Evolutionary conservation across 1,140 invertebrate genomes (phyloP).

Genomic region (Agraylea sexmaculata): DNA sequence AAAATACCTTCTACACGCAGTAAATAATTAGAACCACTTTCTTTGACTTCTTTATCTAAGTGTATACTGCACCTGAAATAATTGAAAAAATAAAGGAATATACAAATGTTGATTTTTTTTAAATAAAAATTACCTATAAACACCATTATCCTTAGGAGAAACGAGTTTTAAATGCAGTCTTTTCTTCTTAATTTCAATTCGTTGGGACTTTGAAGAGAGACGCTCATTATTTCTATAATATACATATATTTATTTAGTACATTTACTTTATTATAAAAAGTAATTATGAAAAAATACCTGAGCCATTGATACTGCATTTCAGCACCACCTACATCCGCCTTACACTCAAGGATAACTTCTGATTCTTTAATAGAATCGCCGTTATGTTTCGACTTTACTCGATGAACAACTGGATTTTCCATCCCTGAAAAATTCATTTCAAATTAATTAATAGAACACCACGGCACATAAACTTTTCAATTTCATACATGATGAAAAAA

Average conservation of each 20-base stretch:
- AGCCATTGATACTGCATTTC: conserved; percentile 20
- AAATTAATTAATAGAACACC: too few relatives aligned
- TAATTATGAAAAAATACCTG: conserved; percentile 11
- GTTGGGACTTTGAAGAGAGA: conserved; percentile 3
- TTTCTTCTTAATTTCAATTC: conserved; percentile 16
- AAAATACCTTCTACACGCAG: conserved; percentile 15
- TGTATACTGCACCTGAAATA: conserved; percentile 17
- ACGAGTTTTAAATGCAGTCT: conserved; percentile 12
- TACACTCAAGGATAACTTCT: conserved; percentile 13
- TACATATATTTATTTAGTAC: conserved; percentile 4
- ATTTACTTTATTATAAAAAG: neutral
- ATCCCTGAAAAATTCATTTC: conserved; percentile 13
- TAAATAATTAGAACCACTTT: conserved; percentile 10
- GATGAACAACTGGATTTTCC: conserved; percentile 10
- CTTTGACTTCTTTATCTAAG: conserved; percentile 14
- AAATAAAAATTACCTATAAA: conserved; percentile 20
- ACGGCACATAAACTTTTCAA: too few relatives aligned
- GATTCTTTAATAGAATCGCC: conserved; percentile 7
- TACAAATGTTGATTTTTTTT: neutral
- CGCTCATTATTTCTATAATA: conserved; percentile 14
- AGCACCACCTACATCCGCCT: conserved; percentile 13
- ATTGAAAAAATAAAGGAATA: conserved; percentile 3
- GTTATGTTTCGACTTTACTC: conserved; percentile 11
- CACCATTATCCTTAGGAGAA: conserved; percentile 14
- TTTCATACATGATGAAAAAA: too few relatives aligned